These are phyloP conservation scores for Thereuonema tuberculata DNA, from an alignment of 1,140 invertebrate species.

Conservation along the genomic window DNA sequence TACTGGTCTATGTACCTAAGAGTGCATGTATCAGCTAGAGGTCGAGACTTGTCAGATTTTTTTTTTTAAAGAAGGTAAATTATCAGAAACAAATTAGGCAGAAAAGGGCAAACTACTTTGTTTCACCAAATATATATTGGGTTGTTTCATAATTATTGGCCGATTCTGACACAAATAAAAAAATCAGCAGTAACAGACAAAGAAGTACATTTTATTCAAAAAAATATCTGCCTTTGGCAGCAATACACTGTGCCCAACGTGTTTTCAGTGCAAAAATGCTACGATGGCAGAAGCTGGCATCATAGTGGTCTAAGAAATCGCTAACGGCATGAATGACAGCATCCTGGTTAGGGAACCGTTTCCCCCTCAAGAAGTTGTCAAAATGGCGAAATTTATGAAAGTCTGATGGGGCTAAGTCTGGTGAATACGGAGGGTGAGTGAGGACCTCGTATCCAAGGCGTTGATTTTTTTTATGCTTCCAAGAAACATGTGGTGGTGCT, in stretches of 20 bases:
- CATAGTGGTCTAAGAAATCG: neutral
- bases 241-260: neutral
- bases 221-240: neutral
- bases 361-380: neutral
- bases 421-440: no score
- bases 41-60: no score
- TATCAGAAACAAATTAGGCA: no score
- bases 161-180: neutral
- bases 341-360: neutral
- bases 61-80: no score
- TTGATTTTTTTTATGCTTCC: neutral
- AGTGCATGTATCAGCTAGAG: no score
- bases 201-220: no score
- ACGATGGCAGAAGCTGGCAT: neutral
- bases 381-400: neutral
- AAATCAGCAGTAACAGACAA: neutral
- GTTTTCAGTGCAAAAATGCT: neutral
- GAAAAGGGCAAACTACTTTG: no score
- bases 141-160: neutral
- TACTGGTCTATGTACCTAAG: no score
- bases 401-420: no score
- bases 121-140: no score
- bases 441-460: no score
- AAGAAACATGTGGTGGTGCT: neutral
- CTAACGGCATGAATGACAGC: neutral